Evolutionary conservation across 2,113 vertebrate genomes (phyloP), one percentile per base, ranked within the genome.

Genomic region (Atherinomorus stipes): DNA sequence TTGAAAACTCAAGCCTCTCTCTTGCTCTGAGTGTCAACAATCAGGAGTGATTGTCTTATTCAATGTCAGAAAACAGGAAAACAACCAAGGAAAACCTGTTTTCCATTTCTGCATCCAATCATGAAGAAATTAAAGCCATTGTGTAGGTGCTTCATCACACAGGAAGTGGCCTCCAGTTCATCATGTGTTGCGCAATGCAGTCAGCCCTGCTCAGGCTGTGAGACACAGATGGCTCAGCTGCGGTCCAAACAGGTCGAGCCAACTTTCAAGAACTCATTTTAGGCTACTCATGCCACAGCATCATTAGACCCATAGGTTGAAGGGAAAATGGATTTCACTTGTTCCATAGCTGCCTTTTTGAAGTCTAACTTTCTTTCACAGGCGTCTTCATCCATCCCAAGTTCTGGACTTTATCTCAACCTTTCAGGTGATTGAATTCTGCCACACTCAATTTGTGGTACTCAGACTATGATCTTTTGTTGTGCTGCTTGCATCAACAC

Each of bases 151-250:
- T 71, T 78, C 57, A 63, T 59, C 64, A 63, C 37, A 66, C 26
- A 71, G 81, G 76, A 76, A 74, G 73, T 73, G 75, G 80, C 84
- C 69, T 63, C 0, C 12, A 59, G 74, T 76, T 70, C 40, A 52
- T 64, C 63, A 47, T 68, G 59, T 79, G 73, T 51, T 61, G 66
- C 51, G 62, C 1, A 11, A 28, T 58, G 68, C 69, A 70, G 72
- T 70, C 60, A 16, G 76, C 52, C 79, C 72, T 45, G 67, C 69
- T 80, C 61, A 66, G 83, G 80, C 82, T 84, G 81, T 61, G 75
- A 84, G 82, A 83, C 82, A 76, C 87, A 91, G 87, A 89, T 89
- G 90, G 87, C 78, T 81, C 80, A 77, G 82, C 65, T 60, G 79
- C 60, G 37, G 81, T 85, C 78, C 83, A 81, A 84, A 74, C 69